Evolutionary conservation across 2,113 vertebrate genomes (phyloP), one percentile per base, ranked within the genome.

Genomic region (Lagenorhynchus albirostris): DNA sequence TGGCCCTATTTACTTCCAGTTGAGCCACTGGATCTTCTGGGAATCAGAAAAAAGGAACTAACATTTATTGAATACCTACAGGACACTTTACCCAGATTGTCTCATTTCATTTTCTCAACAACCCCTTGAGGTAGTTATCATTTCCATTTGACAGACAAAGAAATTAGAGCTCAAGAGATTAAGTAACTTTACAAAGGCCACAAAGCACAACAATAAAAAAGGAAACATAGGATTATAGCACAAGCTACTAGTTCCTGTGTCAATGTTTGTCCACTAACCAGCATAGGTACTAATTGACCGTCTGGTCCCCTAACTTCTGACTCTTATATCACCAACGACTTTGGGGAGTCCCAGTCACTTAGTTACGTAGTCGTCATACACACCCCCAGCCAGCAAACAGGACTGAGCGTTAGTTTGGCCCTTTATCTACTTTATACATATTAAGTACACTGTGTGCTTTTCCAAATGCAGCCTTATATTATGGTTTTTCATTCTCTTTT

Each of bases 91-190:
- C 21, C 44, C 20, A 70, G 33, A 74, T 82, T 68, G 82, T 77
- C 55, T 90, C 23, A 50, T 84, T 93, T 93, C 91, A 85, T 93
- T 96, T 90, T 91, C 36, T 97, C 68, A 96, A 68, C 1, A 91
- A 58, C 50, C 65, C 47, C n/a, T 8, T 79, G 55, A 83, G 8
- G 21, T 80, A 74, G 62, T 86, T 93, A 36, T 11, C 33, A 74
- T 89, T 95, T 95, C 15, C n/a, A 81, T 89, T 97, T 89, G 81
- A 82, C 38, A 77, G 25, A 55, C 29, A 62, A 65, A 93, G 65
- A 88, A 89, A 81, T 77, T 82, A 95, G 68, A 89, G 3, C 14
- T 79, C 60, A 65, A 83, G 36, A 94, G 25, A 74, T 71, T 83
- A 93, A 91, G 38, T 89, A 87, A 55, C 31, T 94, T 98, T 81